These are phyloP conservation scores for Tetramorium simillimum DNA, from an alignment of 1,140 invertebrate genomes.

Conservation along the genomic window DNA sequence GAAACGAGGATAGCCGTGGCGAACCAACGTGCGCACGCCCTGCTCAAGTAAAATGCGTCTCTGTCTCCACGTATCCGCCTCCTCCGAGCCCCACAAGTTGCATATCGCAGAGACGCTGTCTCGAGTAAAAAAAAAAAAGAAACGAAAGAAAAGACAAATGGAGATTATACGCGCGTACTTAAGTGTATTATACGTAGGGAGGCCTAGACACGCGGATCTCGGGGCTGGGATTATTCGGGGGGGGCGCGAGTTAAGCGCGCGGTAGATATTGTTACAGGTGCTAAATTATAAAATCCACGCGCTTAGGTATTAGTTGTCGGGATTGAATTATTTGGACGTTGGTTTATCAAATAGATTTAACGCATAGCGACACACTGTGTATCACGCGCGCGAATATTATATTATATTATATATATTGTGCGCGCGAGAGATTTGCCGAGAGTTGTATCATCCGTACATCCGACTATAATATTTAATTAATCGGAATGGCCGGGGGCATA, in stretches of 20 bases:
- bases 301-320: background rate
- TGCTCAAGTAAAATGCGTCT: slow-evolving; percentile 90
- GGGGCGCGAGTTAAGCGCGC: background rate
- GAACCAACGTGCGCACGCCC: slow-evolving; percentile 93
- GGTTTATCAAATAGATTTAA: background rate
- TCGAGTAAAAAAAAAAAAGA: background rate
- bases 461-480: background rate
- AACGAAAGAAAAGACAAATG: slow-evolving; percentile 2
- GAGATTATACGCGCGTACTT: slow-evolving; percentile 34
- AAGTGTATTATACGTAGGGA: slow-evolving; percentile 35
- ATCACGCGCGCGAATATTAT: background rate
- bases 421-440: background rate
- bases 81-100: slow-evolving; percentile 72
- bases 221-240: slow-evolving; percentile 43
- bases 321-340: background rate
- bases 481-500: background rate
- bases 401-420: background rate
- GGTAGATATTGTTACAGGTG: background rate
- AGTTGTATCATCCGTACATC: background rate
- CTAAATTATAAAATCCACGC: background rate
- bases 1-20: slow-evolving; percentile 93
- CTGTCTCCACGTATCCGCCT: slow-evolving; percentile 72
- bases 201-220: slow-evolving; percentile 1
- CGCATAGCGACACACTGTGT: background rate
- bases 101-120: slow-evolving; percentile 42